Base-by-base conservation (phyloP, 2,888 invertebrate species). In the Dasypogon diadema region DNA sequence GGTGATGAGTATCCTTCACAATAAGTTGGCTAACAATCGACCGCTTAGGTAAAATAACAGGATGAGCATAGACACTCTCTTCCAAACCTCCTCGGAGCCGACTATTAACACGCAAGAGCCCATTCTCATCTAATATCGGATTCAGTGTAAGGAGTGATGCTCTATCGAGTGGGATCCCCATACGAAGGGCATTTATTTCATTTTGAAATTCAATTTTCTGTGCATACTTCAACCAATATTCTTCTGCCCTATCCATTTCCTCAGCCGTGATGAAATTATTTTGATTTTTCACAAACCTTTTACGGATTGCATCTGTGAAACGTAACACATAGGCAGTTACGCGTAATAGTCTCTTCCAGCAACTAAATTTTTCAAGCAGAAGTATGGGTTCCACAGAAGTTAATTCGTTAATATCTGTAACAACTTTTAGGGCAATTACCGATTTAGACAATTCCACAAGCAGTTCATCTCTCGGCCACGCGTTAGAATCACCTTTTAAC, bases 121-220 rank as follows among this genome's bases (percentile, higher is more conserved):
- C 74, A 2, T 16, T 48, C 2, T 37, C 42, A 48, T 76, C 58
- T 16, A 76, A n/a, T 6, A 58, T 70, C 1, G 70, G 70, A 18
- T 77, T 75, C 6, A 75, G 42, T 5, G 14, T 63, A 22, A 56
- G 34, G n/a, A 76, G 56, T 3, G 65, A 76, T 16, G 56, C 42
- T n/a, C 55, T 68, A 10, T 70, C 30, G 68, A 75, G 55, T 26
- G 26, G 46, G 22, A 68, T 75, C 14, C 58, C 56, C 3, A 14
- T 26, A 18, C 18, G 55, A 0, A 55, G 14, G 10, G 55, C 18
- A 18, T 24, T 55, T 2, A 55, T 55, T 14, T 55, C 55, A 12
- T 55, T 55, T 5, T 14, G 2, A 8, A 21, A 55, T 14, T 55
- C 55, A 10, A 21, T 6, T 10, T 8, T 6, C n/a, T 55, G 55